phyloP scores from a whole-genome alignment of 2,113 vertebrate species.

The Zonotrichia leucophrys region DNA sequence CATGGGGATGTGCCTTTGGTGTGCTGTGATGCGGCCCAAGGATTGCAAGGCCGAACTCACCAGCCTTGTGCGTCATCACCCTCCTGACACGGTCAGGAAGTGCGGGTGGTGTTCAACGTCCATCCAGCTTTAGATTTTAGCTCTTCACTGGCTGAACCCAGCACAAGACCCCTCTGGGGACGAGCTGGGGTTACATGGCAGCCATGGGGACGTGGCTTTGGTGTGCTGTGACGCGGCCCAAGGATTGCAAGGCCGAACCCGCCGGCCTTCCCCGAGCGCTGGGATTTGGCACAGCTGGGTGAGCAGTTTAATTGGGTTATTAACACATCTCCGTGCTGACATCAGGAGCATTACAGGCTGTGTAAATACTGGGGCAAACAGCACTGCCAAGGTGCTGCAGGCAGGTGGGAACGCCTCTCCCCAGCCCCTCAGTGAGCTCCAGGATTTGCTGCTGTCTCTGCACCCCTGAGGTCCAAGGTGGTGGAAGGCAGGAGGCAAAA shows the following conservation, averaged over 20 bases:
- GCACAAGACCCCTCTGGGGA: background rate
- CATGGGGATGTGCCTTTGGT: background rate
- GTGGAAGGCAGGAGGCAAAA: background rate
- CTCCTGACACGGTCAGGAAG: fast-evolving
- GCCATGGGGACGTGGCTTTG: background rate
- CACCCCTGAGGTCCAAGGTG: background rate
- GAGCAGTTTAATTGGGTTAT: conserved; percentile 52
- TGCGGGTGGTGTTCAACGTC: fast-evolving
- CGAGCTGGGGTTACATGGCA: background rate
- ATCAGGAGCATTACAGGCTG: background rate
- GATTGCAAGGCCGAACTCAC: background rate
- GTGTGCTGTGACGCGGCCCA: background rate
- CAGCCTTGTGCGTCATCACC: background rate
- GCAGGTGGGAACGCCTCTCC: background rate
- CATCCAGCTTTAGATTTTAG: background rate
- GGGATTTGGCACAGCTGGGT: conserved; percentile 34
- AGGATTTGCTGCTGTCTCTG: fast-evolving
- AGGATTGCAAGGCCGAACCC: background rate
- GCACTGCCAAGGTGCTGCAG: background rate
- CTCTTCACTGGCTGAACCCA: fast-evolving
- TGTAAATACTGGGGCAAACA: background rate
- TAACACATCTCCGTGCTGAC: conserved; percentile 49
- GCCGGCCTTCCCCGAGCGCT: background rate
- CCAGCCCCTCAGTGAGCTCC: background rate
- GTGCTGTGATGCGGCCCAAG: background rate